These are phyloP conservation scores for Botia almorhae DNA, from an alignment of 2,797 vertebrate genomes.

Conservation along the genomic window DNA sequence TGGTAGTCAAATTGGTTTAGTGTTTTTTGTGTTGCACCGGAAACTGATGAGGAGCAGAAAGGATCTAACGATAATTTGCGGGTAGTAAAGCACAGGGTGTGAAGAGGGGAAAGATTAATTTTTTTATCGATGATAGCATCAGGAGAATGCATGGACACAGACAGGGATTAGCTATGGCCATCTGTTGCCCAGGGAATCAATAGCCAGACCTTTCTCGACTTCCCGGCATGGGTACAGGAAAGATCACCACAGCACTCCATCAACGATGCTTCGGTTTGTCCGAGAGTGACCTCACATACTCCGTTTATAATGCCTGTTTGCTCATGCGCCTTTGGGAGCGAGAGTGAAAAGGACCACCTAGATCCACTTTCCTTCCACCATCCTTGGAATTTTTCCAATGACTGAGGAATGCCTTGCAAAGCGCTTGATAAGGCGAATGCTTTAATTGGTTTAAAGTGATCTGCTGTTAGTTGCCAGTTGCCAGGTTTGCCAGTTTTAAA, in stretches of 20 bases:
- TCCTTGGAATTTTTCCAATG: not conserved
- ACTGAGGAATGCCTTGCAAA: too few species aligned
- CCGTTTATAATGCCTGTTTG: conserved; percentile 29
- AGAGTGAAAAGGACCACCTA: not conserved
- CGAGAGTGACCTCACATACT: conserved; percentile 21
- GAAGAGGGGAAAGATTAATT: not conserved
- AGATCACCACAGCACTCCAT: conserved; percentile 35
- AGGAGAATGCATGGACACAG: conserved; percentile 37
- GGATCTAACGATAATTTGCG: conserved; percentile 27
- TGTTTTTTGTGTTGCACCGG: not conserved
- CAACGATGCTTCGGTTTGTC: conserved; percentile 20
- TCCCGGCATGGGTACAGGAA: conserved; percentile 49
- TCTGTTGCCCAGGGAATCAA: conserved; percentile 45
- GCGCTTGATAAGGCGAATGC: not conserved
- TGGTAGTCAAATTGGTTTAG: conserved; percentile 3
- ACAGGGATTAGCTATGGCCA: conserved; percentile 51
- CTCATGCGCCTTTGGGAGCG: conserved; percentile 14
- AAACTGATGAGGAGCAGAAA: conserved; percentile 6
- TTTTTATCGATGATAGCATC: not conserved
- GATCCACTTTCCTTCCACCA: not conserved
- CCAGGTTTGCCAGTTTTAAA: not conserved
- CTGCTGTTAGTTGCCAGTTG: not conserved
- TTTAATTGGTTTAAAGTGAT: conserved; percentile 21
- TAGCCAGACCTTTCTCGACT: conserved; percentile 52
- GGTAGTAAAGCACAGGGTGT: not conserved